phyloP scores from a whole-genome alignment of 2,888 invertebrate species.

The Diadegma fenestrale region DNA sequence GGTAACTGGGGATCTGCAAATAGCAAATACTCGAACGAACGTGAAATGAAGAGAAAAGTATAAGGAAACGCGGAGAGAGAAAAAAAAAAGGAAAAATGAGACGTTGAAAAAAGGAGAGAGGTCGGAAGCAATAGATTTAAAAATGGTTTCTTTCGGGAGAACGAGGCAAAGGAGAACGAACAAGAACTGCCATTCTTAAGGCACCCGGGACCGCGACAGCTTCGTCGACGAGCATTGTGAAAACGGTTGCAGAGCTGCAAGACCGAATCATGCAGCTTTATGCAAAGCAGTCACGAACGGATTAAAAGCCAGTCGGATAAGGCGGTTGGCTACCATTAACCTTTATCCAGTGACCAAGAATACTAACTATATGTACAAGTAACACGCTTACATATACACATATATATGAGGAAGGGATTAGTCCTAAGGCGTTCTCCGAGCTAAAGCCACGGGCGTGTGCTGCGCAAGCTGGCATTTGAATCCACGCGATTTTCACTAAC shows the following conservation, averaged over 20 bases:
- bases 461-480: not conserved
- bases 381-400: constrained; percentile 1
- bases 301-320: constrained; percentile 79
- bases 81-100: not conserved
- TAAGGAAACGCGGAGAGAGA: not conserved
- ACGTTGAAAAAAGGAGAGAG: constrained; percentile 5
- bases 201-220: constrained; percentile 25
- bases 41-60: constrained; percentile 2
- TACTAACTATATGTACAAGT: constrained; percentile 26
- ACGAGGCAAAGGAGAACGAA: constrained; percentile 50
- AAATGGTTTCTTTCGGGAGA: constrained; percentile 34
- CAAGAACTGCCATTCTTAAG: constrained; percentile 56
- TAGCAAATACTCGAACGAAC: constrained; percentile 24
- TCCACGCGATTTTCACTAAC: not conserved
- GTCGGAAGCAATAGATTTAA: constrained; percentile 20
- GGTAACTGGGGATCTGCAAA: constrained; percentile 55
- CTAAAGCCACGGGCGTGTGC: not conserved
- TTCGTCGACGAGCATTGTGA: constrained; percentile 43
- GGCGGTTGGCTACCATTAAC: constrained; percentile 76
- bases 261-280: constrained; percentile 70
- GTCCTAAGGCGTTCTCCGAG: not conserved
- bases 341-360: constrained; percentile 70
- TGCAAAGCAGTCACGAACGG: constrained; percentile 79
- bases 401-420: not conserved
- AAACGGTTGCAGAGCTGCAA: constrained; percentile 49